Base-by-base conservation (phyloP, 2,113 vertebrate genomes). In the Megaceryle torquata region DNA sequence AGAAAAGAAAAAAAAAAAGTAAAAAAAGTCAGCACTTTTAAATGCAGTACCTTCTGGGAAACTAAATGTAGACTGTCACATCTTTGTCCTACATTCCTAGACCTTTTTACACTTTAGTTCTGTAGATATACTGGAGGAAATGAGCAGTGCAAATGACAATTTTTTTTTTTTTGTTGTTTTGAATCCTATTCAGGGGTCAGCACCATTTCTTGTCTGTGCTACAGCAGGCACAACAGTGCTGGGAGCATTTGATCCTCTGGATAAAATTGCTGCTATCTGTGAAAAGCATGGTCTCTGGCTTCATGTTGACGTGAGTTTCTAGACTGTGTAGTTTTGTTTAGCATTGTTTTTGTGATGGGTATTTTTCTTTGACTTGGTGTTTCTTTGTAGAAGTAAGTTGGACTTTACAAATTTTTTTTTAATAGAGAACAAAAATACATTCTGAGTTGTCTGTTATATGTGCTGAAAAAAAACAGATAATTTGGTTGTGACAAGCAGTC, bases 161-260 rank as follows among this genome's bases (percentile, higher is more conserved):
- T 53, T 28, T 74, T 71, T 83, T 93, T 7, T 76, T 94, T 76
- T n/a, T n/a, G n/a, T n/a, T 96, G 41, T 82, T 69, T 91, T 92
- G 63, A 63, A 78, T 98, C 81, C 88, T 96, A 2, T 93, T 57
- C 98, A 99, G 98, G 98, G 98, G 33, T 97, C 98, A 68, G 96
- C 94, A 60, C 98, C 98, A 1, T 98, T 99, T 96, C 98, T 99
- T 48, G 98, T 99, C 78, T 98, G 98, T 83, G 98, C 98, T 95
- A 99, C 98, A 4, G 97, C 98, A 84, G 98, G 98, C n/a, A 99
- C 98, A 46, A 98, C 98, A 0, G 98, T 98, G 35, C 82, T 99
- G 86, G 98, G 98, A 86, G 98, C 98, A 17, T 99, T 99, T 60
- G 98, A 98, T 95, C 98, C 98, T 86, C 94, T 99, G 86, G 97